Evolutionary conservation across 2,888 invertebrate species (phyloP).

Genomic region (Hylaea fasciaria): DNA sequence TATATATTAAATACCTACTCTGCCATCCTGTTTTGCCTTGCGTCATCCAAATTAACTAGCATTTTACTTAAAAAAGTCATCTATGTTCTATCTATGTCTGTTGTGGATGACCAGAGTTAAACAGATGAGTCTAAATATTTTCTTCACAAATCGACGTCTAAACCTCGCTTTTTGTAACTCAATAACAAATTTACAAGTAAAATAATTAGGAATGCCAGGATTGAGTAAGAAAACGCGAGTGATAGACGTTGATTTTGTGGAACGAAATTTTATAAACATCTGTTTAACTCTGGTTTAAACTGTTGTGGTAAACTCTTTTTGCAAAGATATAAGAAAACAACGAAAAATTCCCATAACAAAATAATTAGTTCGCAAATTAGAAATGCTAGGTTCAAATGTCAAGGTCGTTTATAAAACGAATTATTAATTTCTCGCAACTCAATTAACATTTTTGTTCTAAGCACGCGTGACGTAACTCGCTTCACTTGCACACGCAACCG

Average conservation of each 20-base stretch:
- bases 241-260: no score
- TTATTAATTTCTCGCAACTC: slow-evolving; percentile 35
- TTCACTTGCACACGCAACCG: slow-evolving; percentile 15
- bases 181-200: no score
- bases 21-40: slow-evolving; percentile 5
- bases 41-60: neutral
- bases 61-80: neutral
- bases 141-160: no score
- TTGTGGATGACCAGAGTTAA: no score
- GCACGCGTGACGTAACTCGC: slow-evolving; percentile 33
- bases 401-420: slow-evolving; percentile 27
- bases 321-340: neutral
- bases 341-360: slow-evolving; percentile 5
- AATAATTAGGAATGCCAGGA: no score
- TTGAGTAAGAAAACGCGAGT: no score
- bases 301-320: no score
- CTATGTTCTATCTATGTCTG: no score
- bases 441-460: slow-evolving; percentile 33
- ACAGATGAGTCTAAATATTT: no score
- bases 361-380: slow-evolving; percentile 11
- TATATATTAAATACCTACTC: slow-evolving; percentile 3
- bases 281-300: no score
- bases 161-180: no score
- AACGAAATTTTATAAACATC: no score
- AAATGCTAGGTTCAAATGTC: slow-evolving; percentile 33